Base-by-base conservation (phyloP, 1,140 invertebrate genomes). In the Vanessa tameamea region DNA sequence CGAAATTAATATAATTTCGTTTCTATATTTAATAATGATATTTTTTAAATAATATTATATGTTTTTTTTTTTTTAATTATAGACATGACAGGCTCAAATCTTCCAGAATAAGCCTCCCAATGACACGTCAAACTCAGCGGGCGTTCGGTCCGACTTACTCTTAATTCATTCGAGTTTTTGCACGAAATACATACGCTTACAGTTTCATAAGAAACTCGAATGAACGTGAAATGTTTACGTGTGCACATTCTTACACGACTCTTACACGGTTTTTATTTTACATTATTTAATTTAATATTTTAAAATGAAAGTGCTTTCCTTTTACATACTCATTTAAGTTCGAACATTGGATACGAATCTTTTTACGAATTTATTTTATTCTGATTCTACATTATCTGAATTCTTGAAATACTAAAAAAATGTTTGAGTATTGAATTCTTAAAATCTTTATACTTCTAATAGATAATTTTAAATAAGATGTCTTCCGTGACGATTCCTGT, bases 121-220 rank as follows among this genome's bases (percentile, higher is more conserved):
- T 70, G 79, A 77, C 78, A 77, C 66, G 78, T 78, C 64, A 77
- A 50, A 69, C 81, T 16, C 83, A 87, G 86, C 83, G 70, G 79
- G 86, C 69, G 82, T 59, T 75, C 69, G 20, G 65, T 65, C 64
- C 68, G 64, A 73, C 74, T 73, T 84, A 83, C 80, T 76, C 75
- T 80, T 82, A 84, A 88, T 86, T 81, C 80, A 86, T 83, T 67
- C 72, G 73, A 72, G 64, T 82, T 86, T 85, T 87, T 87, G 20
- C 71, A 57, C 55, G 37, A 55, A 63, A 78, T 51, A 53, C 51
- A 59, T 47, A 66, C 51, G 65, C 69, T 66, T 74, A 72, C 64
- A 66, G 71, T 84, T 84, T 80, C 78, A 84, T 77, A 76, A 79
- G 55, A 59, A 26, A 26, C 55, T 26, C 20, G 57, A 31, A 37